These are phyloP conservation scores for Liparis tanakae DNA, from an alignment of 2,797 vertebrate genomes.

Conservation along the genomic window DNA sequence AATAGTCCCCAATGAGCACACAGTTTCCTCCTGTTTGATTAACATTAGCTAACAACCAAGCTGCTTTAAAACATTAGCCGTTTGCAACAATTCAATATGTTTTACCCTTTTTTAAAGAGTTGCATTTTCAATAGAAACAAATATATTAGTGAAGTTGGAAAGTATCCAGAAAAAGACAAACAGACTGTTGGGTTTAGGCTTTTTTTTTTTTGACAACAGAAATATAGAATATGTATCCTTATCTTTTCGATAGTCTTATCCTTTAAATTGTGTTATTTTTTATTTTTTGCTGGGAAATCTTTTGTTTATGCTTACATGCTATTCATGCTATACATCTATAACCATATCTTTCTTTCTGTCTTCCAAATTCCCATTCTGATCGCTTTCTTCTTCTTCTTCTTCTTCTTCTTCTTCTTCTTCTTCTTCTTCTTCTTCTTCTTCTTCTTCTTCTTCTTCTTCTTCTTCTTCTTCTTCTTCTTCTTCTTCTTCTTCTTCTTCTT, in stretches of 20 bases:
- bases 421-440: too few relatives aligned
- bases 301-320: background rate
- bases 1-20: slow-evolving; percentile 1
- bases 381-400: background rate
- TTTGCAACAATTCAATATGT: background rate
- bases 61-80: background rate
- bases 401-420: too few relatives aligned
- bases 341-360: background rate
- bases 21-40: background rate
- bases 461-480: too few relatives aligned
- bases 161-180: background rate
- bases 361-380: background rate
- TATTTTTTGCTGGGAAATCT: background rate
- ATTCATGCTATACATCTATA: slow-evolving; percentile 4
- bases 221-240: background rate
- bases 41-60: background rate
- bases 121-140: background rate
- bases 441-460: too few relatives aligned
- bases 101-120: background rate
- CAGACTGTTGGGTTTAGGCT: background rate
- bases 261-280: background rate
- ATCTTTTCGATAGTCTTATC: background rate
- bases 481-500: too few relatives aligned
- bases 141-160: background rate
- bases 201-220: background rate